Base-by-base conservation (phyloP, 2,797 vertebrate genomes). In the Pipistrellus nathusii region DNA sequence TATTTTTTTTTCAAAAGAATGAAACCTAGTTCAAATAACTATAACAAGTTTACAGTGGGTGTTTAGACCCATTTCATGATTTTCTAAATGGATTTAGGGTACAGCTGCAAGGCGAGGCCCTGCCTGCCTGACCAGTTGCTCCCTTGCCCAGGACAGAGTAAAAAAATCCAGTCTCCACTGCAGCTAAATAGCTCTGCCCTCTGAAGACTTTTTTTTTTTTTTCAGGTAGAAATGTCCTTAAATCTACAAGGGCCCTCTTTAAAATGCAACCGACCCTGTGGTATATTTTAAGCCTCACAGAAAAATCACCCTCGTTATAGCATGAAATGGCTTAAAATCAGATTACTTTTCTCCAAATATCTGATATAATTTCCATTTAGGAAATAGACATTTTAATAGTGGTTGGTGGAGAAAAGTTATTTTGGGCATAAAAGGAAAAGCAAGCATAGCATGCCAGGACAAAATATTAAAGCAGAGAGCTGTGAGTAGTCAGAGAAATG, bases 311-410 rank as follows among this genome's bases (percentile, higher is more conserved):
- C 95, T 92, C 41, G 4, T 78, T 84, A 85, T 88, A 87, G 55
- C 82, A 88, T 64, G 30, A 88, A 93, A 82, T 89, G 57, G 6
- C 51, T 73, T 81, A 83, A 93, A 90, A 68, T 46, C 51, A 96
- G 51, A 82, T 93, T 59, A 48, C 17, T 90, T 75, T 90, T 73
- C 73, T 75, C 30, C 41, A 90, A 35, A 27, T 76, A 90, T 64
- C 82, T 88, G 57, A 66, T 82, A 71, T 78, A 59, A 81, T 90
- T 90, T 91, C 82, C 81, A 91, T 72, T 85, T 90, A 94, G 25
- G 75, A 90, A 86, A 71, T 27, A 44, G 44, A 88, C 35, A 75
- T 44, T 38, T 93, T 71, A n/a, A 76, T 64, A 71, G 35, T 10
- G 12, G 41, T n/a, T 85, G 30, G 46, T 41, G 1, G 48, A 57